A percentile compares a stretch with the other conserved stretches of the same genome.
Evolutionary conservation across 2,113 vertebrate species (phyloP).

Genomic region (Eupsittula cactorum): DNA sequence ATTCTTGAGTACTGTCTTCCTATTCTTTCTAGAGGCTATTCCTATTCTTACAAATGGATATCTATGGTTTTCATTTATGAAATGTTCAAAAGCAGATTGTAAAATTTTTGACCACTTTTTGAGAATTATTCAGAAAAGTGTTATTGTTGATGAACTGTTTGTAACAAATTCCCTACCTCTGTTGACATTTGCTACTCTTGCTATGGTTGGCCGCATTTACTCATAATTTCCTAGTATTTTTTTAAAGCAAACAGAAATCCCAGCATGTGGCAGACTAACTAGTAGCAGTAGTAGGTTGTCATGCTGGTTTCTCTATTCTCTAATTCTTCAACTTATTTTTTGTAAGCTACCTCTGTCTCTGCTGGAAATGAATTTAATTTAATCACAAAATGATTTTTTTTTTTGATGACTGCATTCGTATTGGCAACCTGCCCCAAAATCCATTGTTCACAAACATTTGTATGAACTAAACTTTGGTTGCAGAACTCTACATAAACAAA

Average conservation of each 20-base stretch:
- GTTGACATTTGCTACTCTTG: neutral
- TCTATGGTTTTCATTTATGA: neutral
- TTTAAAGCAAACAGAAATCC: neutral
- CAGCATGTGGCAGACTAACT: neutral
- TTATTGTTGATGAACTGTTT: neutral
- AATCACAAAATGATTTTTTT: slow-evolving; percentile 2
- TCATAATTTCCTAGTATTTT: neutral
- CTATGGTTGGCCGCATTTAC: neutral
- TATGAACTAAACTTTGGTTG: neutral
- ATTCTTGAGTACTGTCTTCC: neutral
- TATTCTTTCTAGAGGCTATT: neutral
- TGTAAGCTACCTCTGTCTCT: neutral
- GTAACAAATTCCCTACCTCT: neutral
- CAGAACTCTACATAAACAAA: neutral
- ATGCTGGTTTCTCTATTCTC: neutral
- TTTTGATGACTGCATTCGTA: neutral
- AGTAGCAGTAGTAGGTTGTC: neutral
- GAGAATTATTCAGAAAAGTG: neutral
- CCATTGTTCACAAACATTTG: neutral
- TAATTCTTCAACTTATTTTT: neutral
- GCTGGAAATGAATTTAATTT: slow-evolving; percentile 20
- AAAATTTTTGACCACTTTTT: neutral
- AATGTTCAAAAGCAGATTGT: neutral
- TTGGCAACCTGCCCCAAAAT: neutral
- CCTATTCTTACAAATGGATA: neutral